Evolutionary conservation across 2,888 invertebrate species (phyloP).

Genomic region (Polia nebulosa): DNA sequence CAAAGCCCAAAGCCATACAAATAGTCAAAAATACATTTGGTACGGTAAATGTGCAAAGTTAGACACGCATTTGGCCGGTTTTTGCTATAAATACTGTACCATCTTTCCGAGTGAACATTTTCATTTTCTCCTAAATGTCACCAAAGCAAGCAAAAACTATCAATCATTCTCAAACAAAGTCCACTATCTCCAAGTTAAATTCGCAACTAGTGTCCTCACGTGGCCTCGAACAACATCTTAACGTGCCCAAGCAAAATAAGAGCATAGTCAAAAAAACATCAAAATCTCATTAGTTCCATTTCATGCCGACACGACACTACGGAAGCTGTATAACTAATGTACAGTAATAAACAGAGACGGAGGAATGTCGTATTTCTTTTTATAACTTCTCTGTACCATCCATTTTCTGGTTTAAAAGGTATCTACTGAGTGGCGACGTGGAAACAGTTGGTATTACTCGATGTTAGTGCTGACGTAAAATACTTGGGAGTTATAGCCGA

Average conservation of each 20-base stretch:
- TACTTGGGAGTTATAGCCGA: conserved; percentile 58
- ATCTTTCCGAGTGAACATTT: neutral
- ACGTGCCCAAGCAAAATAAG: conserved; percentile 87
- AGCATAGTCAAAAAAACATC: conserved; percentile 91
- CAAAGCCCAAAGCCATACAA: no score
- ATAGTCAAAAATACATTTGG: no score
- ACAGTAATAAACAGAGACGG: conserved; percentile 89
- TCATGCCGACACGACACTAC: conserved; percentile 90
- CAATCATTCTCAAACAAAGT: conserved; percentile 41
- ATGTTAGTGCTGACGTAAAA: conserved; percentile 66
- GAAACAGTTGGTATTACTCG: conserved; percentile 64
- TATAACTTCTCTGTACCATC: conserved; percentile 87
- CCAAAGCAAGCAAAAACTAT: neutral
- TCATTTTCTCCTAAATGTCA: neutral
- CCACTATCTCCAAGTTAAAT: conserved; percentile 52
- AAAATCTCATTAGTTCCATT: conserved; percentile 91
- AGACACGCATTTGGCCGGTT: no score
- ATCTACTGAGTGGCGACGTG: conserved; percentile 78
- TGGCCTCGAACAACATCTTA: conserved; percentile 78
- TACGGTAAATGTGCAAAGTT: no score
- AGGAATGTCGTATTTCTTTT: conserved; percentile 90
- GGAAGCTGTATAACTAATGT: conserved; percentile 91
- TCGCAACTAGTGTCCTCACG: conserved; percentile 70
- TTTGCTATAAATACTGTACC: neutral
- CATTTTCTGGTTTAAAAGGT: conserved; percentile 88